Evolutionary conservation across 2,888 invertebrate genomes (phyloP), one percentile per base, ranked within the genome.

Genomic region (Tenthredo distinguenda): DNA sequence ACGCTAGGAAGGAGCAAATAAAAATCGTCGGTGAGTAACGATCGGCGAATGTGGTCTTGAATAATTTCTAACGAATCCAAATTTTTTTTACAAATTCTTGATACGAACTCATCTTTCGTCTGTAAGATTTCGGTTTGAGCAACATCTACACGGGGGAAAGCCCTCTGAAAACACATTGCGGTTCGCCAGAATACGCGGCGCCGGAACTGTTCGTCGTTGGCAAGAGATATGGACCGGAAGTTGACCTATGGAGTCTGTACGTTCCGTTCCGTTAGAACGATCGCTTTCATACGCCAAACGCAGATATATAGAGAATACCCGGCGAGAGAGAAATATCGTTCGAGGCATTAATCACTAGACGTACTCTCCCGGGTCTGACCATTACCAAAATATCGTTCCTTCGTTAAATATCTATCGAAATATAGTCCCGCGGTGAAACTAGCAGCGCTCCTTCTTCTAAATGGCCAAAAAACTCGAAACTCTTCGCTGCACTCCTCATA

Each of bases 121-220:
- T 86, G 21, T 55, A 55, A 96, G 96, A 97, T 93, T 97, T 97
- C 92, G 97, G 97, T 10, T 93, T 97, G 86, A 97, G 97, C 90
- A 97, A 97, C 93, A 91, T 95, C 86, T 97, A 95, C 94, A 94
- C 94, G 85, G 93, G 94, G 26, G 94, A 94, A 50, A 95, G 95
- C 12, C 95, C 95, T n/a, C 93, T 97, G 90, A 95, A 95, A 88
- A 97, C 97, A 0, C 97, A 97, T 89, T 97, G 97, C 93, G 97
- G 97, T 76, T 97, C 97, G 50, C 96, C 97, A 15, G 97, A 97
- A 93, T 97, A 97, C 93, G 97, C 97, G 1, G 97, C 97, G 68
- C 97, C 97, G 0, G 97, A 97, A 93, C 94, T 97, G 86, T 97
- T 97, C 91, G 94, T 96, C 26, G 95, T 95, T 89, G 96, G 96